Base-by-base conservation (phyloP, 1,140 invertebrate species). In the Oncopeltus fasciatus region DNA sequence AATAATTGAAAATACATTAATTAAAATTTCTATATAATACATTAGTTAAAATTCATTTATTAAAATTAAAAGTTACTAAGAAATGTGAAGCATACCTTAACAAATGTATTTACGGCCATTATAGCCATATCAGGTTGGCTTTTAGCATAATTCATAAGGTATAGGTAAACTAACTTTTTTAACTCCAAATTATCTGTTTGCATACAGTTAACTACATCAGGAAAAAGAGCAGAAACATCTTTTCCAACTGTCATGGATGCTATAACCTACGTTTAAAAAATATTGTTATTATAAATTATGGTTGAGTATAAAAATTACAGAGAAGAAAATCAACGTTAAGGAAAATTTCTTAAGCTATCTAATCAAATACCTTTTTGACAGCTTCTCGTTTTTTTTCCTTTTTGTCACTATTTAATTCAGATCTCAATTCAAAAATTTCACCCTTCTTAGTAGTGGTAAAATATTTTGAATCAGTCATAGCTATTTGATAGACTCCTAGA, bases 21-120 rank as follows among this genome's bases (percentile, higher is more conserved):
- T 43, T 11, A 11, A 43, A 11, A n/a, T n/a, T 11, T 43, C n/a
- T 11, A 43, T 43, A 43, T 11, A 11, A n/a, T 43, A 43, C 38
- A 43, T 43, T n/a, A n/a, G n/a, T n/a, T n/a, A n/a, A n/a, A 43
- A 43, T n/a, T 43, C 11, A 11, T 43, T 43, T 43, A 43, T 43
- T 49, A 49, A 18, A 18, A 5, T 18, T 49, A 49, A 8, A 49
- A 24, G 9, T 9, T 49, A 49, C n/a, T 49, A 49, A 49, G 31
- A 20, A 12, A 57, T 14, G n/a, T 11, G 1, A 16, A 38, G 70
- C 68, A 73, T 80, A 95, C 92, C 86, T 98, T 99, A 53, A 99
- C 97, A 81, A 99, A 99, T 24, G 97, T 99, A 78, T 99, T 99
- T 29, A 99, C 97, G 38, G 97, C 97, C 95, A 99, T 98, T 62